Percentiles rank a stretch among this genome's conserved stretches.
Conservation (phyloP, 2,888 invertebrate genomes). For the Ormyrus pomaceus region DNA sequence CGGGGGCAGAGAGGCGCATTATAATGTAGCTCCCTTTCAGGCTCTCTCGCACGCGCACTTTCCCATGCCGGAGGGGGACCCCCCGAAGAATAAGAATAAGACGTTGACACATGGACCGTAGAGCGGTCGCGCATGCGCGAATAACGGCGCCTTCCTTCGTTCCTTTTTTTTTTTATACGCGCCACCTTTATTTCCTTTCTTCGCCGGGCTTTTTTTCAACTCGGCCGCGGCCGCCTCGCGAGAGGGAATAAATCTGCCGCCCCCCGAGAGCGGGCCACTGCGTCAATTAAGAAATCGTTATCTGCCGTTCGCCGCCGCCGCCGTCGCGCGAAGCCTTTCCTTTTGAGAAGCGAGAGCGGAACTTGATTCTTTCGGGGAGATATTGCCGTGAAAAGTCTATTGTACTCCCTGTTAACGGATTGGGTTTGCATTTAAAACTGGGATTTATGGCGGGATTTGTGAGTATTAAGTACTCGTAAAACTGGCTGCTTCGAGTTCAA, state of each 20-base stretch:
- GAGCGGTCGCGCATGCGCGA: conserved; percentile 51
- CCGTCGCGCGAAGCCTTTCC: no score
- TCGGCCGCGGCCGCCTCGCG: background rate
- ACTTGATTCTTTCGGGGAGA: no score
- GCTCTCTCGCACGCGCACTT: conserved; percentile 46
- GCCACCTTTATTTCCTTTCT: no score
- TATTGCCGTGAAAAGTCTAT: no score
- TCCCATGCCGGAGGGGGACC: conserved; percentile 54
- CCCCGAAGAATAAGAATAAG: conserved; percentile 71
- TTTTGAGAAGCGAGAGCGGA: no score
- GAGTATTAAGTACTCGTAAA: no score
- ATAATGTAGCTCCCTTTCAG: conserved; percentile 60
- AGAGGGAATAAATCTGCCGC: conserved; percentile 16
- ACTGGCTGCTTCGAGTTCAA: no score
- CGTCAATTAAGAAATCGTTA: conserved; percentile 35
- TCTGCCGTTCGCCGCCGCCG: conserved; percentile 24
- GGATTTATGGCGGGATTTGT: no score
- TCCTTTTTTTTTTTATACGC: background rate
- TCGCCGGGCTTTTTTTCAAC: background rate
- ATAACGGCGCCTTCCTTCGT: conserved; percentile 43
- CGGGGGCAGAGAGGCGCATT: conserved; percentile 28
- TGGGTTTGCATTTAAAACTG: no score
- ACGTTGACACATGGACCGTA: conserved; percentile 71
- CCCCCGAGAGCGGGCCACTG: background rate
- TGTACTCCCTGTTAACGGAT: no score